phyloP scores from a whole-genome alignment of 2,113 vertebrate genomes.

The Periophthalmus modestus region DNA sequence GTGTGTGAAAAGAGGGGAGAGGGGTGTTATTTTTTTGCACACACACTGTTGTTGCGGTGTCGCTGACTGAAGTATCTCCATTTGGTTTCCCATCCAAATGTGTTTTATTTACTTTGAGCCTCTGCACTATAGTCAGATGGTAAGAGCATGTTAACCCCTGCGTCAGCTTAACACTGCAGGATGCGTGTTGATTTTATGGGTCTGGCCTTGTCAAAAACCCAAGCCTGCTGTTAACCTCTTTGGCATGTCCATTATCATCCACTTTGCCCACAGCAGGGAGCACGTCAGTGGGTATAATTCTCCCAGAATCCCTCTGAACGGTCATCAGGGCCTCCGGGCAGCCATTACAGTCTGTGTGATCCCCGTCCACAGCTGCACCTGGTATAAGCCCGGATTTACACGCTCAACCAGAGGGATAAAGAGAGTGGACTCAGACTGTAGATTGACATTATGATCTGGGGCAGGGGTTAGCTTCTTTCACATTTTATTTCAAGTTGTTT shows the following conservation, averaged over 20 bases:
- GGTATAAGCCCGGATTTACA: constrained; percentile 37
- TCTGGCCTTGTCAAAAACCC: constrained; percentile 19
- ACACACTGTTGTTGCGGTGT: constrained; percentile 60
- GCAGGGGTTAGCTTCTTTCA: background rate
- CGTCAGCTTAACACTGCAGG: background rate
- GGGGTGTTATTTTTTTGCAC: constrained; percentile 47
- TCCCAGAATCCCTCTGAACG: constrained; percentile 42
- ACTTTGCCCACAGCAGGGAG: constrained; percentile 31
- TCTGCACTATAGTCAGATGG: constrained; percentile 38
- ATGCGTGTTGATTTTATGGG: background rate
- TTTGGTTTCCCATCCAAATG: constrained; percentile 52
- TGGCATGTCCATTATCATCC: constrained; percentile 36
- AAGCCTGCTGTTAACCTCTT: constrained; percentile 48
- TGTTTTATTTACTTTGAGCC: constrained; percentile 21
- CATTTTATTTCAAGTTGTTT: too few relatives aligned
- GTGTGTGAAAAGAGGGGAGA: constrained; percentile 21
- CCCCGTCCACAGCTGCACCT: constrained; percentile 48
- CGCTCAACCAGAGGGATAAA: constrained; percentile 18
- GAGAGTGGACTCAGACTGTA: constrained; percentile 23
- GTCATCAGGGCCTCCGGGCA: constrained; percentile 27
- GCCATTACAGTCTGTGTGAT: constrained; percentile 54
- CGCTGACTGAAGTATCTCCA: constrained; percentile 39
- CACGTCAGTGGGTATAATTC: constrained; percentile 43
- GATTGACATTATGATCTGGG: background rate
- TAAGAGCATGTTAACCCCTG: constrained; percentile 38